Conservation (phyloP, 2,113 vertebrate genomes). For the Dicrurus megarhynchus region DNA sequence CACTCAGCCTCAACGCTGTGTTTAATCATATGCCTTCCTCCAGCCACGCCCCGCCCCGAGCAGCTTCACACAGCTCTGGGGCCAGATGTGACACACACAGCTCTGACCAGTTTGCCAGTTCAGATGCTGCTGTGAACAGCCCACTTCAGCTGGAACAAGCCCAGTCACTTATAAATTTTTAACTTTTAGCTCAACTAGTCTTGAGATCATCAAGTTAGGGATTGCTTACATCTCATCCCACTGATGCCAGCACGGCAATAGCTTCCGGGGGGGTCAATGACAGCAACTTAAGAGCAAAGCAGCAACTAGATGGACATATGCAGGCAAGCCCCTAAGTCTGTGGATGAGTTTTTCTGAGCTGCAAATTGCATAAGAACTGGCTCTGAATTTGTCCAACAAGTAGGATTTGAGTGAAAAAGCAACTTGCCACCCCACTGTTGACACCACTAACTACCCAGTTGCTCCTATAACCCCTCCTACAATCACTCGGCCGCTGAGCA, state of each 20-base stretch:
- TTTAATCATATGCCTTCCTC: constrained; percentile 27
- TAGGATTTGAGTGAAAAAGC: not conserved
- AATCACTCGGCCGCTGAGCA: rapidly evolving
- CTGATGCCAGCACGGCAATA: not conserved
- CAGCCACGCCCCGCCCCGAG: rapidly evolving
- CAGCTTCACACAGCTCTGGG: not conserved
- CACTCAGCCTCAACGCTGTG: not conserved
- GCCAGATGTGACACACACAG: not conserved
- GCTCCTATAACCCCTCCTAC: not conserved
- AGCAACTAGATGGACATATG: not conserved
- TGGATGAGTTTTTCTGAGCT: not conserved
- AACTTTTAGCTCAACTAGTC: not conserved
- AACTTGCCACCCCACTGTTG: not conserved
- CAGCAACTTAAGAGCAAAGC: not conserved
- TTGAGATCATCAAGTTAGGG: not conserved
- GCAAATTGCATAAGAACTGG: not conserved
- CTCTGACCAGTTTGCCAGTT: not conserved
- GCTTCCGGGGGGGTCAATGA: not conserved
- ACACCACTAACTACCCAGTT: not conserved
- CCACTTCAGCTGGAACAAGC: not conserved
- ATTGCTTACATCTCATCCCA: not conserved
- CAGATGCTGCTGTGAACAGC: not conserved
- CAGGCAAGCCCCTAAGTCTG: not conserved
- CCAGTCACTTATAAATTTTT: not conserved
- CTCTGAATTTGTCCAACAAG: not conserved